Percentiles rank a stretch among this genome's conserved stretches.
phyloP scores from a whole-genome alignment of 2,113 vertebrate species.

The Dissostichus mawsoni region DNA sequence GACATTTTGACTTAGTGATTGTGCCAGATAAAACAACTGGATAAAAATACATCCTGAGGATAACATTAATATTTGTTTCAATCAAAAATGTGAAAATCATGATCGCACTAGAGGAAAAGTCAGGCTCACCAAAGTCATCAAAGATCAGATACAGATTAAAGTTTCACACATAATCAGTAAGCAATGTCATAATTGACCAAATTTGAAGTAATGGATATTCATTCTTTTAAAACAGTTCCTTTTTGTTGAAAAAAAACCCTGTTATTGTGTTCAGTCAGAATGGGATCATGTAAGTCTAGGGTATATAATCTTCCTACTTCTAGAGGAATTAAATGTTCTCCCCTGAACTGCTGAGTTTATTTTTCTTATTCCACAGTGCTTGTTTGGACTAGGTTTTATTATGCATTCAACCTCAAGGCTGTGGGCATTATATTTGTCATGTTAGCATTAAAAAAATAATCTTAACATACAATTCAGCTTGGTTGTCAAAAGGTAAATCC shows the following conservation, averaged over 20 bases:
- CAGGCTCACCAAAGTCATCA: neutral
- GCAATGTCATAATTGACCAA: neutral
- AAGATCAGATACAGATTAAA: neutral
- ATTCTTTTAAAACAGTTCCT: neutral
- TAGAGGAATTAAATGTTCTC: slow-evolving; percentile 11
- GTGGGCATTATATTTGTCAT: slow-evolving; percentile 56
- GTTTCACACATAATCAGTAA: neutral
- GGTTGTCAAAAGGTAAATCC: slow-evolving; percentile 13
- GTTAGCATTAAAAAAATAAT: slow-evolving; percentile 27
- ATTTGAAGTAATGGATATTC: neutral
- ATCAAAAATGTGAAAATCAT: neutral
- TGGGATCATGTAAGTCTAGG: neutral
- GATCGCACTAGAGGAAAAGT: neutral
- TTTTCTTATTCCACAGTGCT: slow-evolving; percentile 11
- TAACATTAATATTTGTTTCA: neutral
- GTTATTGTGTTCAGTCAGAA: neutral
- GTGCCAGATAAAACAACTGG: neutral
- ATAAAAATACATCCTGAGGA: neutral
- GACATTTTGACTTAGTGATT: neutral
- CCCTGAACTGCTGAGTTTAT: neutral
- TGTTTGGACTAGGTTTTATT: slow-evolving; percentile 44
- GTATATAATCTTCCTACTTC: slow-evolving; percentile 28
- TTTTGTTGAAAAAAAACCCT: slow-evolving; percentile 6
- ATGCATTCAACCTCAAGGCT: slow-evolving; percentile 62
- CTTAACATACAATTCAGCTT: slow-evolving; percentile 39